Conservation (phyloP, 2,113 vertebrate species). For the Cynoglossus semilaevis region DNA sequence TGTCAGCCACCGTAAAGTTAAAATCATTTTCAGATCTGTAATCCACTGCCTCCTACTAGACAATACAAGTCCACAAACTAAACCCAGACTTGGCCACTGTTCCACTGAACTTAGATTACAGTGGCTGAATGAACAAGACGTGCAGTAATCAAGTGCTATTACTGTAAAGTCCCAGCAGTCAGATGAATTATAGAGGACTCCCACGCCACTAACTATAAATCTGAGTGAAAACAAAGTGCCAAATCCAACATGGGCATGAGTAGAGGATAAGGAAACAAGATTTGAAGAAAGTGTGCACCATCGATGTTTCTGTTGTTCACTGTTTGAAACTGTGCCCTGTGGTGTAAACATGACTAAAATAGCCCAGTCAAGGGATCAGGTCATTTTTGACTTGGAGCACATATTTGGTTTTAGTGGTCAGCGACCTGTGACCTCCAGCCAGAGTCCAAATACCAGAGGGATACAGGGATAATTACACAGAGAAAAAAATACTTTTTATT, state of each 20-base stretch:
- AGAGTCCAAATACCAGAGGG: conserved; percentile 60
- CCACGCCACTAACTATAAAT: conserved; percentile 42
- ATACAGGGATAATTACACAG: conserved; percentile 35
- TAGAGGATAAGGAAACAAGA: neutral
- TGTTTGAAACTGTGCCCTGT: conserved; percentile 12
- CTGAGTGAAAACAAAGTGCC: conserved; percentile 36
- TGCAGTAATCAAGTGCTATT: conserved; percentile 36
- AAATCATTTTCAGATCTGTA: conserved; percentile 49
- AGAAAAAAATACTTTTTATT: conserved; percentile 45
- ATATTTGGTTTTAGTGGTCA: conserved; percentile 45
- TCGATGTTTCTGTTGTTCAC: conserved; percentile 27
- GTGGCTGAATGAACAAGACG: conserved; percentile 34
- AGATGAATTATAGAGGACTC: conserved; percentile 42
- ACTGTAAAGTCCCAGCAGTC: conserved; percentile 31
- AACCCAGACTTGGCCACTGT: conserved; percentile 24
- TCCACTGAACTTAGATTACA: conserved; percentile 50
- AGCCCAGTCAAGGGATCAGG: conserved; percentile 44
- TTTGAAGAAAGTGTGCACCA: conserved; percentile 9
- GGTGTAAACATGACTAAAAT: conserved; percentile 61
- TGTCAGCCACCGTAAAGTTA: conserved; percentile 39
- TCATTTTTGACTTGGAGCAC: conserved; percentile 49
- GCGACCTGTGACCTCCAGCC: conserved; percentile 12
- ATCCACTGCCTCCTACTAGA: conserved; percentile 47
- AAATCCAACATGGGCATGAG: conserved; percentile 56
- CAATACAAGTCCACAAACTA: conserved; percentile 44